Percentiles rank a stretch among this genome's conserved stretches.
These are phyloP conservation scores for Gastrophryne carolinensis DNA, from an alignment of 2,797 vertebrate genomes.

Conservation along the genomic window DNA sequence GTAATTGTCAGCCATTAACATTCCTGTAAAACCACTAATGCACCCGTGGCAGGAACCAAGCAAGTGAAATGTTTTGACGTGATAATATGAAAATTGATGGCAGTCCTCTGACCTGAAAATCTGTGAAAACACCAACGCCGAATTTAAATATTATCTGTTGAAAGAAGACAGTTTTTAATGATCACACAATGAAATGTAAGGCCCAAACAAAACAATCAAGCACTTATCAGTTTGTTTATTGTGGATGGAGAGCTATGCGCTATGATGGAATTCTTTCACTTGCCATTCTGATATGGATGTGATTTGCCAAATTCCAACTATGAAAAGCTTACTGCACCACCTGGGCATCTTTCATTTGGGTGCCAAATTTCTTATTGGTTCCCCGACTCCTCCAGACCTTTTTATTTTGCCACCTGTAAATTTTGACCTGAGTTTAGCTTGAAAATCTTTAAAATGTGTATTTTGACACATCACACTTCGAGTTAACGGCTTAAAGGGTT, in stretches of 20 bases:
- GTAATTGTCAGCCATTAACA: slow-evolving; percentile 64
- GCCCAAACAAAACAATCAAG: slow-evolving; percentile 29
- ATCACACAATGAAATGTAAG: slow-evolving; percentile 28
- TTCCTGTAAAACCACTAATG: slow-evolving; percentile 67
- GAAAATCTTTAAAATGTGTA: no score
- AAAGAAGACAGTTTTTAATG: slow-evolving; percentile 55
- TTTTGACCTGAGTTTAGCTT: no score
- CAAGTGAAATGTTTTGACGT: slow-evolving; percentile 65
- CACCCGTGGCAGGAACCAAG: slow-evolving; percentile 62
- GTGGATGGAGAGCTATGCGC: slow-evolving; percentile 8
- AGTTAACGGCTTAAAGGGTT: no score
- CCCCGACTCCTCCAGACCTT: no score
- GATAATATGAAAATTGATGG: slow-evolving; percentile 65
- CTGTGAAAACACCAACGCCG: slow-evolving; percentile 60
- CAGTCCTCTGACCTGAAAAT: slow-evolving; percentile 63
- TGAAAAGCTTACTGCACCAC: background rate
- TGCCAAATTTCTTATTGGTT: no score
- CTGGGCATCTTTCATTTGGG: background rate
- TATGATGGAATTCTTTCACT: slow-evolving; percentile 18
- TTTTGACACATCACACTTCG: no score
- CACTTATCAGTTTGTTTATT: slow-evolving; percentile 38
- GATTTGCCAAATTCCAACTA: slow-evolving; percentile 1
- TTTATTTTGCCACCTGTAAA: no score
- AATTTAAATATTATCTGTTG: slow-evolving; percentile 59
- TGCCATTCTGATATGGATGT: background rate